Evolutionary conservation across 2,113 vertebrate genomes (phyloP).

Genomic region (Pseudorectes ferrugineus): DNA sequence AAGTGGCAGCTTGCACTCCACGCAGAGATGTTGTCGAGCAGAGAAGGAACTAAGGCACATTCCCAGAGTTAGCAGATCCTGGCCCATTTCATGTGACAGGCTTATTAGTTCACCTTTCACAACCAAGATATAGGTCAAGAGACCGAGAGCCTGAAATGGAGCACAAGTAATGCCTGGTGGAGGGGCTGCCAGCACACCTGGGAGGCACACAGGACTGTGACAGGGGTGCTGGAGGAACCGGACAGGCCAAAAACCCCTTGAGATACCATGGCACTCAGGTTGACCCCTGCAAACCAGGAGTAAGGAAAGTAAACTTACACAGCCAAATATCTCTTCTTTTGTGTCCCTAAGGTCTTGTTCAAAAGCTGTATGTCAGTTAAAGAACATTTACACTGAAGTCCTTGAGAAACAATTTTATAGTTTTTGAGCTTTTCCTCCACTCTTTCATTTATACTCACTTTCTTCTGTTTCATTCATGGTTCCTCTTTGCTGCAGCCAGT

Average conservation of each 20-base stretch:
- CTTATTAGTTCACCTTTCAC: neutral
- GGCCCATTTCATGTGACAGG: neutral
- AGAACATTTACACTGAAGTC: neutral
- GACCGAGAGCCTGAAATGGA: neutral
- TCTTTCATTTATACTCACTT: slow-evolving; percentile 73
- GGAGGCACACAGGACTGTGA: neutral
- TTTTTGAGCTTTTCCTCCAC: neutral
- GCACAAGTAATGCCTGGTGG: neutral
- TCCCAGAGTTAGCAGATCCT: neutral
- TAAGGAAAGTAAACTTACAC: neutral
- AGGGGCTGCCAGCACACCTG: neutral
- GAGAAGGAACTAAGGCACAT: neutral
- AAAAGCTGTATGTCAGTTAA: neutral
- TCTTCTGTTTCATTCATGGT: slow-evolving; percentile 84
- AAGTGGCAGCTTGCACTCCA: neutral
- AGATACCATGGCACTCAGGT: neutral
- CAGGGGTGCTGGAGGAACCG: rapidly evolving
- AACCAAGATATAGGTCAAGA: neutral
- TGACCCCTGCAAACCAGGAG: neutral
- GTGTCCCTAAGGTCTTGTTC: neutral
- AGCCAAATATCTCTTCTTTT: neutral
- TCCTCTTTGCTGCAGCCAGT: slow-evolving; percentile 83
- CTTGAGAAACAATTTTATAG: neutral
- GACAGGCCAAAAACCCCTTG: neutral
- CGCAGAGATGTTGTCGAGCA: rapidly evolving